These are phyloP conservation scores for Rhipidura dahli DNA, from an alignment of 2,113 vertebrate species.

Conservation along the genomic window DNA sequence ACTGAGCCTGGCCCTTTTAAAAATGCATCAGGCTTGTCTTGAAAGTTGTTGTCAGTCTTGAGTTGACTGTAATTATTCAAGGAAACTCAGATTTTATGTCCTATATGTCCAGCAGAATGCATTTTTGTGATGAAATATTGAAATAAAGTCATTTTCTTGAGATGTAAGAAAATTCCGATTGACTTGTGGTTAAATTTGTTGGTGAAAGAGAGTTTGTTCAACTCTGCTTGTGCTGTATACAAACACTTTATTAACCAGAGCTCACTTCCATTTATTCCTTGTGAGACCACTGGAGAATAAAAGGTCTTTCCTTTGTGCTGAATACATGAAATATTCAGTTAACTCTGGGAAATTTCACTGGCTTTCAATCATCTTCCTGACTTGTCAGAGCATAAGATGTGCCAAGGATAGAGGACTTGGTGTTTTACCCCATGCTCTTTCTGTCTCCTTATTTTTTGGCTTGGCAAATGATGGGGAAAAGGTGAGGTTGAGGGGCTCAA, in stretches of 20 bases:
- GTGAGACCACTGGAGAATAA: background rate
- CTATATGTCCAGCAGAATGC: background rate
- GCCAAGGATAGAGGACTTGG: background rate
- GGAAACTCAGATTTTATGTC: background rate
- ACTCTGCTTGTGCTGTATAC: background rate
- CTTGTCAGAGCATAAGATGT: background rate
- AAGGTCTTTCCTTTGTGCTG: background rate
- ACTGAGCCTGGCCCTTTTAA: background rate
- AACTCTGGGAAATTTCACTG: background rate
- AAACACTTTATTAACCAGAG: background rate
- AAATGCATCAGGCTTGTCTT: background rate
- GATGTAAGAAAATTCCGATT: background rate
- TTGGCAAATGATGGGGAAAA: background rate
- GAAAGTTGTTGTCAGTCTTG: background rate
- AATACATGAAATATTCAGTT: background rate
- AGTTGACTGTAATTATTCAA: background rate
- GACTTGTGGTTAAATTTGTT: background rate
- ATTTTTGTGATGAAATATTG: background rate
- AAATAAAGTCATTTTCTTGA: background rate
- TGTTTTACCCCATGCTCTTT: background rate
- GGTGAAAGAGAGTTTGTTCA: background rate
- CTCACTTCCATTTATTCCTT: background rate
- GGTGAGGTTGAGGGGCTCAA: background rate
- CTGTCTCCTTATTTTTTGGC: background rate
- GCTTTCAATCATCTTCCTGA: background rate